Percentiles rank a stretch among this genome's conserved stretches.
Conservation (phyloP, 1,140 invertebrate species). For the Periplaneta americana region DNA sequence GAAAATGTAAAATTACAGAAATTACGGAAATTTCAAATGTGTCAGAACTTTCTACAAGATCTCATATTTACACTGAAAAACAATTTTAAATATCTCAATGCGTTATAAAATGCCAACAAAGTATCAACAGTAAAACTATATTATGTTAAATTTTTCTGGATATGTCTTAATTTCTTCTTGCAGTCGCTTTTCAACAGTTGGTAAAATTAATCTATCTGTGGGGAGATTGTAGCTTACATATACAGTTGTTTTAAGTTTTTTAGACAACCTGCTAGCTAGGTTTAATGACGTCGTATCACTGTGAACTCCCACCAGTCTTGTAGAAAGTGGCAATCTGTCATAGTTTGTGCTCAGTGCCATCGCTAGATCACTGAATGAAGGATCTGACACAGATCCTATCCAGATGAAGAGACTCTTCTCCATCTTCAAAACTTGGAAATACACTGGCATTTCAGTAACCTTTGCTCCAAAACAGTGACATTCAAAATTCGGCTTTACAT, state of each 20-base stretch:
- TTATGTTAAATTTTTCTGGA: not conserved
- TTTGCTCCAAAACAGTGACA: not conserved
- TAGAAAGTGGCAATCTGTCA: not conserved
- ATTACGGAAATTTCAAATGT: too few relatives aligned
- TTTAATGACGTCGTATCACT: not conserved
- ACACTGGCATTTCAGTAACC: not conserved
- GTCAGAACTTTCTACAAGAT: too few relatives aligned
- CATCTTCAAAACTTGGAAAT: not conserved
- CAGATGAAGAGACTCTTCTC: not conserved
- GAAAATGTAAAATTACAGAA: too few relatives aligned
- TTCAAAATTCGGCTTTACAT: not conserved
- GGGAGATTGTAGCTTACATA: not conserved
- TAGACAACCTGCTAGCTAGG: not conserved
- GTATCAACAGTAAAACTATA: too few relatives aligned
- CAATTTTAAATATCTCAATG: too few relatives aligned
- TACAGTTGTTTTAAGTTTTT: not conserved
- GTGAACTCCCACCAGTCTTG: not conserved
- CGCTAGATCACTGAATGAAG: not conserved
- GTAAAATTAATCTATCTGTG: not conserved
- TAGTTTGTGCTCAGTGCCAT: not conserved
- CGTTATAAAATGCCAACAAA: too few relatives aligned
- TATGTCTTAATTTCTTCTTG: not conserved
- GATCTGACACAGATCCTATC: not conserved
- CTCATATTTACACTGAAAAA: too few relatives aligned
- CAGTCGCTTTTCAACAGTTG: not conserved